These are phyloP conservation scores for Oppia nitens DNA, from an alignment of 1,140 invertebrate species.

Conservation along the genomic window DNA sequence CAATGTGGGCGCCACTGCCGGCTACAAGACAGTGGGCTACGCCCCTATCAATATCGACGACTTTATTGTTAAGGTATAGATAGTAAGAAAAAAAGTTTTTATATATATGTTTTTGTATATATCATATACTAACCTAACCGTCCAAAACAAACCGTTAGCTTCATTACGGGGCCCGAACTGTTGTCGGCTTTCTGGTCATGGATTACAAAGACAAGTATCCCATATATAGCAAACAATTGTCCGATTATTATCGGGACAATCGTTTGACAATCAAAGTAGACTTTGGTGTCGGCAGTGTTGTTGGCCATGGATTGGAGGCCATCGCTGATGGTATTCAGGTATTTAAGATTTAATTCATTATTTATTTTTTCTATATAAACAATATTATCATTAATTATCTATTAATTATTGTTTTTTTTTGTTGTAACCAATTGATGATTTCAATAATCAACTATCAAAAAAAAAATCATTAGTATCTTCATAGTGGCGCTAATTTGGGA, in stretches of 20 bases:
- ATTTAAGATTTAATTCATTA: no score
- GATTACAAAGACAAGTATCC: slow-evolving; percentile 2
- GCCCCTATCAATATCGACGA: neutral
- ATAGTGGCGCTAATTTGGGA: neutral
- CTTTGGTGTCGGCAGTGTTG: neutral
- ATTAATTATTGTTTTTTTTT: no score
- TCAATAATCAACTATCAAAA: no score
- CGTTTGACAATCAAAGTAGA: neutral
- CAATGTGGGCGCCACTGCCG: slow-evolving; percentile 27
- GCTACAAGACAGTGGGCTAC: slow-evolving; percentile 21
- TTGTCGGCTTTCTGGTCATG: slow-evolving; percentile 2
- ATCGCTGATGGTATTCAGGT: slow-evolving; percentile 1
- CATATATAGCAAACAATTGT: slow-evolving; percentile 1
- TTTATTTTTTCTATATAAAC: no score
- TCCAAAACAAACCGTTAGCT: neutral
- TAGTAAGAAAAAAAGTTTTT: neutral
- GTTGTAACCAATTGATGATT: no score
- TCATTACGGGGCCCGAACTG: slow-evolving; percentile 4
- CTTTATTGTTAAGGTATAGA: slow-evolving; percentile 11
- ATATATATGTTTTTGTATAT: neutral
- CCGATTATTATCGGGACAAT: neutral
- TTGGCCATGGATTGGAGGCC: neutral
- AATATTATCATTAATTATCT: no score
- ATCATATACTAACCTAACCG: no score
- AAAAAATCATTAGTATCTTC: neutral